phyloP scores from a whole-genome alignment of 53 echinoderm and acorn worm species.

The Zoroaster sp. region DNA sequence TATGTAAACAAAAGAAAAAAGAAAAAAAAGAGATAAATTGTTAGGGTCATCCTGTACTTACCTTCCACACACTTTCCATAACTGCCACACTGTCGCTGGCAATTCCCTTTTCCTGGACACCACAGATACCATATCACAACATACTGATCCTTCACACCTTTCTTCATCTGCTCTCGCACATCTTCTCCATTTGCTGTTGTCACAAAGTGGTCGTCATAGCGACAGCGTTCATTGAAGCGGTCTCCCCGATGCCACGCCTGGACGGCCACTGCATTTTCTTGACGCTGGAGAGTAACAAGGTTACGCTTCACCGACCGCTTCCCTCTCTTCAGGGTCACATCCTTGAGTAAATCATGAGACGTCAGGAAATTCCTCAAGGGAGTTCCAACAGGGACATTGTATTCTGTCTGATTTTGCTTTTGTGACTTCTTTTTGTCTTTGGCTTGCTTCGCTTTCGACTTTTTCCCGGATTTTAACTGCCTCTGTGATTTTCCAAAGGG shows the following conservation, averaged over 20 bases:
- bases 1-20: neutral
- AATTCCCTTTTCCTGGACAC: slow-evolving; percentile 81
- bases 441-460: neutral
- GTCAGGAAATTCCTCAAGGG: slow-evolving; percentile 51
- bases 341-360: slow-evolving; percentile 41
- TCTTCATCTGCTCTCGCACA: slow-evolving; percentile 14
- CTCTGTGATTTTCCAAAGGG: slow-evolving; percentile 67
- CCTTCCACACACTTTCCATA: slow-evolving; percentile 65
- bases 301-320: slow-evolving; percentile 74
- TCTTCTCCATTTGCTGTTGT: slow-evolving; percentile 60
- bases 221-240: slow-evolving; percentile 62
- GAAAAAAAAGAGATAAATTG: neutral
- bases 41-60: neutral
- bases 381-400: slow-evolving; percentile 52
- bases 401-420: neutral
- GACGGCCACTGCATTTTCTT: slow-evolving; percentile 42
- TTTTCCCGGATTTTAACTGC: slow-evolving; percentile 1
- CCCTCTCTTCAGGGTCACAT: slow-evolving; percentile 61
- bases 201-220: slow-evolving; percentile 72
- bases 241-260: slow-evolving; percentile 63
- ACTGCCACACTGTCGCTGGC: slow-evolving; percentile 70
- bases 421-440: neutral
- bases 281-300: slow-evolving; percentile 64
- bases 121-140: slow-evolving; percentile 82
- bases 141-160: slow-evolving; percentile 59